Base-by-base conservation (phyloP, 2,888 invertebrate species). In the Cacoxenus indagator region DNA sequence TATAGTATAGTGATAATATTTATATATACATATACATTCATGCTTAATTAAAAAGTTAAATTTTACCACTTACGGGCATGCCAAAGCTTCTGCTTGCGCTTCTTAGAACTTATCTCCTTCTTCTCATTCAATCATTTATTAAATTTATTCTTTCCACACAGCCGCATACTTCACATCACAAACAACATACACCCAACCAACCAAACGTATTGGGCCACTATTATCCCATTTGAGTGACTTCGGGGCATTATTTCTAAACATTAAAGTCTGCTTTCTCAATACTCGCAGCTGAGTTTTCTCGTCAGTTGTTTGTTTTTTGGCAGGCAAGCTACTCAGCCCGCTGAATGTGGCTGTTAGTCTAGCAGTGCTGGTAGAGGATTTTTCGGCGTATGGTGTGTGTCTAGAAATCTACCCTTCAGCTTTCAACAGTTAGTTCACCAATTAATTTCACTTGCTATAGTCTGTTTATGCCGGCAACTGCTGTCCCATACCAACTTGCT, bases 41-140 rank as follows among this genome's bases (percentile, higher is more conserved):
- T 59, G 59, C 59, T 59, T 59, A 59, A 59, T 59, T 59, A 59
- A 59, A 55, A 59, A 59, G 59, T 59, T 59, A 59, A 59, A 59
- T 59, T 59, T 59, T 31, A 31, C 59, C 31, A 59, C 59, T 59
- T 59, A 29, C 59, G 59, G 59, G 59, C 59, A 59, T 59, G 17
- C n/a, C 29, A 27, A 31, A 59, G 59, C 59, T 31, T 31, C n/a
- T n/a, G 19, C 26, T 37, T 37, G 37, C 37, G 14, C 14, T 37
- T 37, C 37, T 11, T 37, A 8, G 14, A 37, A 37, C 37, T 14
- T 14, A 37, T 37, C 37, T 11, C 14, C 37, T 11, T 37, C 37
- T 11, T 2, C 37, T 4, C 1, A 8, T 1, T 37, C 37, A 37
- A 8, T 14, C 37, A 1, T 14, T 4, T 0, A 1, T 1, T 14